These are phyloP conservation scores for Drosophila baimaii DNA, from an alignment of 1,140 invertebrate species.

Conservation along the genomic window DNA sequence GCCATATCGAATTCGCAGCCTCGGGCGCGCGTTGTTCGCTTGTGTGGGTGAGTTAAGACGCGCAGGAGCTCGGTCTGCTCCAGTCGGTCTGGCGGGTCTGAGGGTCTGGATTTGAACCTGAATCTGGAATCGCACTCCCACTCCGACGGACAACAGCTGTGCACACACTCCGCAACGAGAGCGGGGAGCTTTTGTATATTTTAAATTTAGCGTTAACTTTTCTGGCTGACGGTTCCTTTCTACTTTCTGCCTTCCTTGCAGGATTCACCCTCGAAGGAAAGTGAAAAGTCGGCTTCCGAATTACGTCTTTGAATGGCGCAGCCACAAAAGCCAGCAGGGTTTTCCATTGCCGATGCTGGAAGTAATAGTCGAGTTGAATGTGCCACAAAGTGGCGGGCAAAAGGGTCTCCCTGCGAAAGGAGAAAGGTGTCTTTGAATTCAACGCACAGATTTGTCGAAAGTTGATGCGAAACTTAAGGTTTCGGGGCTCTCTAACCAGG, in stretches of 20 bases:
- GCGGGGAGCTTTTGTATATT: slow-evolving; percentile 51
- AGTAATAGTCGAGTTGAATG: slow-evolving; percentile 65
- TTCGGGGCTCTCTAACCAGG: neutral
- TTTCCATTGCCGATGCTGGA: slow-evolving; percentile 47
- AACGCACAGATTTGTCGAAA: slow-evolving; percentile 3
- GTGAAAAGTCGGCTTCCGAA: slow-evolving; percentile 54
- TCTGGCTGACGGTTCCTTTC: slow-evolving; percentile 14
- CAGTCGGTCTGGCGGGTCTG: slow-evolving; percentile 21
- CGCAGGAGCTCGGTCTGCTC: neutral
- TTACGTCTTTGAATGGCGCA: slow-evolving; percentile 36
- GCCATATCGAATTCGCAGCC: slow-evolving; percentile 61
- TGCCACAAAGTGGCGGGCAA: slow-evolving; percentile 41
- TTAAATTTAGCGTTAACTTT: slow-evolving; percentile 77
- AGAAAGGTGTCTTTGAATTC: slow-evolving; percentile 4
- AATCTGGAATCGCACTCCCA: slow-evolving; percentile 1
- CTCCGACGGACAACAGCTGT: slow-evolving; percentile 62
- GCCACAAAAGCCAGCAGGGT: slow-evolving; percentile 10
- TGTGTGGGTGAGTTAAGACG: slow-evolving; percentile 51
- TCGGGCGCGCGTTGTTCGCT: slow-evolving; percentile 18
- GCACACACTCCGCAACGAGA: slow-evolving; percentile 49
- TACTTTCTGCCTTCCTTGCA: slow-evolving; percentile 20
- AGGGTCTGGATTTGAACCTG: slow-evolving; percentile 8
- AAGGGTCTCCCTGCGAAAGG: slow-evolving; percentile 3
- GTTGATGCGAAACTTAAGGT: slow-evolving; percentile 12
- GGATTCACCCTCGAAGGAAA: slow-evolving; percentile 61